Percentiles rank a stretch among this genome's conserved stretches.
phyloP scores from a whole-genome alignment of 2,888 invertebrate species.

The Cheilosia soror region DNA sequence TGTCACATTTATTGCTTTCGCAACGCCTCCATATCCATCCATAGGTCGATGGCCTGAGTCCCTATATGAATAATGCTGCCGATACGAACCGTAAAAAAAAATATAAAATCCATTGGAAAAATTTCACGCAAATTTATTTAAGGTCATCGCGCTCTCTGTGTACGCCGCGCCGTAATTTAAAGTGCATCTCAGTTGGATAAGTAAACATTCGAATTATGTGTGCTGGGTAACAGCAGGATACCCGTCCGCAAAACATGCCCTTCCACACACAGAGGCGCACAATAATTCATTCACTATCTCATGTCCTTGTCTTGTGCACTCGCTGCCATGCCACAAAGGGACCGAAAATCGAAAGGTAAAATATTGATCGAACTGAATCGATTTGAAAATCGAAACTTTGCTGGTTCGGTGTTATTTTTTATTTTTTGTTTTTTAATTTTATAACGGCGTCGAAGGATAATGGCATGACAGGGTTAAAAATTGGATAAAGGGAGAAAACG shows the following conservation, averaged over 20 bases:
- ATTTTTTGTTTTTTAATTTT: conserved; percentile 61
- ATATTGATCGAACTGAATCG: conserved; percentile 74
- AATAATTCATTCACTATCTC: conserved; percentile 67
- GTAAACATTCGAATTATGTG: conserved; percentile 74
- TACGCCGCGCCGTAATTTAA: conserved; percentile 52
- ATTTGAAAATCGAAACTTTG: conserved; percentile 71
- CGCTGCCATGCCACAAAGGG: conserved; percentile 9
- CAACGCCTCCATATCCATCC: conserved; percentile 67
- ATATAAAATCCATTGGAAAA: conserved; percentile 56
- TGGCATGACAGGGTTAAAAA: conserved; percentile 72
- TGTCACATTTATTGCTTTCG: conserved; percentile 68
- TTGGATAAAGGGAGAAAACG: conserved; percentile 42
- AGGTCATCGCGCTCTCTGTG: conserved; percentile 53
- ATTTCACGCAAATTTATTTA: conserved; percentile 76
- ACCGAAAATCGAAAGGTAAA: conserved; percentile 65
- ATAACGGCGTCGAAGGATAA: conserved; percentile 69
- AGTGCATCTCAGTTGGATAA: conserved; percentile 74
- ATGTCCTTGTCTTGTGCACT: conserved; percentile 55
- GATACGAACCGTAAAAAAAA: conserved; percentile 57
- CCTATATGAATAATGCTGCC: conserved; percentile 45
- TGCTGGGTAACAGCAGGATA: conserved; percentile 80
- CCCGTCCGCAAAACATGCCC: conserved; percentile 83
- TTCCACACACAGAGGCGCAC: conserved; percentile 77
- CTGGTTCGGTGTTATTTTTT: conserved; percentile 7
- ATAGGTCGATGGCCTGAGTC: background rate